These are phyloP conservation scores for Xanthia icteritia DNA, from an alignment of 2,888 invertebrate species.

Conservation along the genomic window DNA sequence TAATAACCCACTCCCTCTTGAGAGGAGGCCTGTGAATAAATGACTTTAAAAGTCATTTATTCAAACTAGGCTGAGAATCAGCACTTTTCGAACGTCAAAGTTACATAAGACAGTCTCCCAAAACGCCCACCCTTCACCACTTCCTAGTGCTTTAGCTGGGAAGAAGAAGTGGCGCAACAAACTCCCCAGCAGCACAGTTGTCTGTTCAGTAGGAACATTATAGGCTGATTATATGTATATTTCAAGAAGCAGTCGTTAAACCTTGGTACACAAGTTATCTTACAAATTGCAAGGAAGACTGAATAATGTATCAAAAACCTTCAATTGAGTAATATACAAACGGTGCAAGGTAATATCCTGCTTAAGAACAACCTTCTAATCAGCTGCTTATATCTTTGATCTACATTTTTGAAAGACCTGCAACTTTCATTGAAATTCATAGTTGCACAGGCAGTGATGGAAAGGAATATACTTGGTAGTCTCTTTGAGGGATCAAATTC, in stretches of 20 bases:
- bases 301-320: conserved; percentile 25
- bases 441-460: neutral
- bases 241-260: conserved; percentile 1
- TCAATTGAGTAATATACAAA: conserved; percentile 29
- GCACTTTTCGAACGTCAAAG: too few species aligned
- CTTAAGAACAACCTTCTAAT: conserved; percentile 24
- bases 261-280: conserved; percentile 33
- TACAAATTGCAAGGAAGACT: conserved; percentile 17
- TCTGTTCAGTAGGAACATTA: too few species aligned
- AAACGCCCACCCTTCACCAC: too few species aligned
- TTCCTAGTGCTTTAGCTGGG: too few species aligned
- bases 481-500: neutral
- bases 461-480: neutral
- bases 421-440: conserved; percentile 4
- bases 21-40: neutral
- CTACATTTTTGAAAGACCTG: neutral
- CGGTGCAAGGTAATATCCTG: conserved; percentile 55
- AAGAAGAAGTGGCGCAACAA: too few species aligned
- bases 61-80: too few species aligned
- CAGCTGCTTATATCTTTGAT: neutral
- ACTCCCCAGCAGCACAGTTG: too few species aligned
- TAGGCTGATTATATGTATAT: neutral
- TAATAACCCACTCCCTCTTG: too few species aligned
- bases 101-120: too few species aligned
- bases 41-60: too few species aligned